These are phyloP conservation scores for Polydesmus complanatus DNA, from an alignment of 2,888 invertebrate genomes.

Conservation along the genomic window DNA sequence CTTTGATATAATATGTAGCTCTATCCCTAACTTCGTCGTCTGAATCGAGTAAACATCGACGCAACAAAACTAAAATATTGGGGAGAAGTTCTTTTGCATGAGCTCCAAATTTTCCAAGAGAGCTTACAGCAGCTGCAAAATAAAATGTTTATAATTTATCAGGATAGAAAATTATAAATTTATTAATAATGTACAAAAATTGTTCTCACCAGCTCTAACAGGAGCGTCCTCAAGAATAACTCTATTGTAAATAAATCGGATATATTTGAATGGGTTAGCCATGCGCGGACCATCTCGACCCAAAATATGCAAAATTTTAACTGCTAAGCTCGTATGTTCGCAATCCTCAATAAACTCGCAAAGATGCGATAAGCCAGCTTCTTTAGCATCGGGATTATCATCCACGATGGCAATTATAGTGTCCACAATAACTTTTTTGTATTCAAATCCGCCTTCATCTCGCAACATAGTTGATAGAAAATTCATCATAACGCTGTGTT, in stretches of 20 bases:
- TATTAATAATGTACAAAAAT: neutral
- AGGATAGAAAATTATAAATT: neutral
- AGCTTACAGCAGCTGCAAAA: slow-evolving; percentile 79
- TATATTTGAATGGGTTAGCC: slow-evolving; percentile 68
- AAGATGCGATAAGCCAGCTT: slow-evolving; percentile 78
- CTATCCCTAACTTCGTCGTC: slow-evolving; percentile 98
- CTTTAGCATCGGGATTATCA: slow-evolving; percentile 94
- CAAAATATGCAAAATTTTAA: slow-evolving; percentile 84
- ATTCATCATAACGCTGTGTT: slow-evolving; percentile 88
- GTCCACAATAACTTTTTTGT: slow-evolving; percentile 96
- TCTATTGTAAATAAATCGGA: slow-evolving; percentile 49
- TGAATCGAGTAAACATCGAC: slow-evolving; percentile 63
- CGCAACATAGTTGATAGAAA: slow-evolving; percentile 94
- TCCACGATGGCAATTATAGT: slow-evolving; percentile 96
- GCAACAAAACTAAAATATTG: slow-evolving; percentile 66
- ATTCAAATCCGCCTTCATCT: slow-evolving; percentile 91
- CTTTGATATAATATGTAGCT: slow-evolving; percentile 85
- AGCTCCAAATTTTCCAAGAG: slow-evolving; percentile 95
- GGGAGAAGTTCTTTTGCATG: slow-evolving; percentile 74
- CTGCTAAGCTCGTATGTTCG: slow-evolving; percentile 91
- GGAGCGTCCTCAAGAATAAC: slow-evolving; percentile 93
- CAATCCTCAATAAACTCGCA: slow-evolving; percentile 99
- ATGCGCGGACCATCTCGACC: slow-evolving; percentile 96
- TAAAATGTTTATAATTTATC: neutral
- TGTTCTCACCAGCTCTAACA: slow-evolving; percentile 53